Base-by-base conservation (phyloP, 2,113 vertebrate genomes). In the Anoplopoma fimbria region DNA sequence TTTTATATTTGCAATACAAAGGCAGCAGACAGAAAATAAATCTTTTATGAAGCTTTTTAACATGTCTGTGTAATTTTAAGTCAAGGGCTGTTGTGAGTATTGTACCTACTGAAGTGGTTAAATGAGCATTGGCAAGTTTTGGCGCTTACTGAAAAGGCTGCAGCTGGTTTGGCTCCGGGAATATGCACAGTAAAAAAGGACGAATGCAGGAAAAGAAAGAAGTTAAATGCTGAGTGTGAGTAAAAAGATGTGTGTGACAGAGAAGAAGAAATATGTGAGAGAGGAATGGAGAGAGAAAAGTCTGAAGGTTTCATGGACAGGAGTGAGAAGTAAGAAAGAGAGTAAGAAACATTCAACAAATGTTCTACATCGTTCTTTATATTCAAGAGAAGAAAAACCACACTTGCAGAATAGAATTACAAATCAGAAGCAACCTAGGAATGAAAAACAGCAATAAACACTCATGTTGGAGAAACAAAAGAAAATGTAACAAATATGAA, bases 201-300 rank as follows among this genome's bases (percentile, higher is more conserved):
- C 19, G 15, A 27, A n/a, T 2, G 25, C 1, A 15, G 25, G 10
- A 51, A 57, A 51, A 71, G 25, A 29, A 36, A 31, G 60, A 70
- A 74, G 78, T 87, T 77, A 53, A 88, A 81, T 75, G 75, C 40
- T 55, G 33, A 19, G 7, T n/a, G 45, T 79, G 62, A 38, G 62
- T 23, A 81, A 71, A 62, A 61, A 75, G 64, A 71, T 29, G 25
- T 62, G 19, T 49, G n/a, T 23, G 60, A 58, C 14, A 19, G 60
- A 62, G n/a, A 69, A 38, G 33, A 62, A 27, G 4, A 23, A 60
- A 58, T 42, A 57, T 15, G 14, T 1, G 7, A 33, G 25, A 61
- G 36, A 72, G 53, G 29, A 69, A 29, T 3, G 17, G 12, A 42
- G 27, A 34, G 36, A 45, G 45, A 45, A 6, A 61, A 23, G 23